Conservation (phyloP, 53 echinoderm and acorn worm genomes). For the Stichopus horrens region DNA sequence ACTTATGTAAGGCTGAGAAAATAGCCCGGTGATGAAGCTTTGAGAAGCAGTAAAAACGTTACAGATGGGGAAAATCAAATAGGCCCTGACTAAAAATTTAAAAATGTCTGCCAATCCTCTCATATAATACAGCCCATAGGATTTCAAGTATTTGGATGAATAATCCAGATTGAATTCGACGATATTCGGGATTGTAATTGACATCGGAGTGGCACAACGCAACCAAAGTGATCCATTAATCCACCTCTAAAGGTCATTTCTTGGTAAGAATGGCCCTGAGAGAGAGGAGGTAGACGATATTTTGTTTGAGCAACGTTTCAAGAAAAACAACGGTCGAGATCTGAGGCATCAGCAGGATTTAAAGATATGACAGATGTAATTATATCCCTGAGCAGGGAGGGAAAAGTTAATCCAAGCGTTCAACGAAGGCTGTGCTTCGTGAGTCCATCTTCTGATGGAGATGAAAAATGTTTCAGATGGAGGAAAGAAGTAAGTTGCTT, state of each 20-base stretch:
- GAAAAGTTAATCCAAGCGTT: background rate
- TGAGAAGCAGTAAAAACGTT: background rate
- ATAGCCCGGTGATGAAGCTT: background rate
- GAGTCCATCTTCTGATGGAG: background rate
- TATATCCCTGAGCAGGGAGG: background rate
- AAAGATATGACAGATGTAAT: background rate
- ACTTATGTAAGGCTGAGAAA: conserved; percentile 5
- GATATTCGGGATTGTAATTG: conserved; percentile 29
- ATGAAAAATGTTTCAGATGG: background rate
- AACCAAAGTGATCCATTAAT: conserved; percentile 25
- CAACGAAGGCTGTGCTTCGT: background rate
- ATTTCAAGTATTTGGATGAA: background rate
- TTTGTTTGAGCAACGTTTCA: background rate
- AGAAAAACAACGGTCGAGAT: background rate
- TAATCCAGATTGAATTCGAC: conserved; percentile 17
- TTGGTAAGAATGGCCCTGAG: background rate
- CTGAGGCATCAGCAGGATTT: conserved; percentile 1
- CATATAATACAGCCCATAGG: background rate
- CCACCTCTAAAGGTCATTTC: conserved; percentile 9
- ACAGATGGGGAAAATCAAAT: background rate
- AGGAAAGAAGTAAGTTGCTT: background rate
- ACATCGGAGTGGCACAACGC: conserved; percentile 1
- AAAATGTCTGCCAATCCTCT: background rate
- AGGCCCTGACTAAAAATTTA: background rate
- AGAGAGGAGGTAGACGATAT: background rate